Conservation (phyloP, 2,797 vertebrate species). For the Cossypha polioptera region DNA sequence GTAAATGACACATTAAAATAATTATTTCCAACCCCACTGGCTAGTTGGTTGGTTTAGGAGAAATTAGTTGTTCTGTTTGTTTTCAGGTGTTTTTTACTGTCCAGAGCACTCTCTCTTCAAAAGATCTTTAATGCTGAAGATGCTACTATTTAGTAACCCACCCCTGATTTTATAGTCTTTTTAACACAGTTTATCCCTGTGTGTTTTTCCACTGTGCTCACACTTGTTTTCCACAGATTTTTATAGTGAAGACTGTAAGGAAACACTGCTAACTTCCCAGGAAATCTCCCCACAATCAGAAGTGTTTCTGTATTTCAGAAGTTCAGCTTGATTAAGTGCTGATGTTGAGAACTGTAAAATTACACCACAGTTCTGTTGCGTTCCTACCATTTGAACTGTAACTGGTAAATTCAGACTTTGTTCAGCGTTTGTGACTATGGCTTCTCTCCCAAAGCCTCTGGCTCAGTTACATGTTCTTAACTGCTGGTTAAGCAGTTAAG, state of each 20-base stretch:
- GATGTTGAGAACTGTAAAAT: neutral
- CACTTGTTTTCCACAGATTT: neutral
- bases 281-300: neutral
- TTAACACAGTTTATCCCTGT: neutral
- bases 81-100: neutral
- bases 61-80: neutral
- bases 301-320: neutral
- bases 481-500: neutral
- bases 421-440: neutral
- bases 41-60: neutral
- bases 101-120: neutral
- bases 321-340: neutral
- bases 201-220: neutral
- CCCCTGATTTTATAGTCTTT: neutral
- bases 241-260: neutral
- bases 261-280: neutral
- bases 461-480: neutral
- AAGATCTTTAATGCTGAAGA: neutral
- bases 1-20: neutral
- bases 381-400: neutral
- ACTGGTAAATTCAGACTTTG: neutral
- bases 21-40: neutral
- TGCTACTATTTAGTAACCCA: neutral
- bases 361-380: neutral
- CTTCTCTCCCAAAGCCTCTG: neutral